These are phyloP conservation scores for Coregonus ussuriensis DNA, from an alignment of 2,797 vertebrate genomes.

Conservation along the genomic window DNA sequence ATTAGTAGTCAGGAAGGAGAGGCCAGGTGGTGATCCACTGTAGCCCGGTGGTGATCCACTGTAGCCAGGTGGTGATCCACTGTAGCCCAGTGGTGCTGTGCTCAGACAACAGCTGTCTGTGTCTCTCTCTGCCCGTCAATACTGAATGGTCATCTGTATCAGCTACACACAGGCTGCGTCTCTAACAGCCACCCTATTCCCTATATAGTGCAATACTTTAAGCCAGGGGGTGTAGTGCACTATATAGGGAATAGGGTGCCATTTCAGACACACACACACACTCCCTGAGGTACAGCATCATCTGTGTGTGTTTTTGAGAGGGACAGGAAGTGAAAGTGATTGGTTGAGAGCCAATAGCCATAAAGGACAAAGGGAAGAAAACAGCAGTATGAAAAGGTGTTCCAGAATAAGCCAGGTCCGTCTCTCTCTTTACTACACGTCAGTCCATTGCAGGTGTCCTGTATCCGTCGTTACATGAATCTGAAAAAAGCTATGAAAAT, in stretches of 20 bases:
- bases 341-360: background rate
- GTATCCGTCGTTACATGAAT: background rate
- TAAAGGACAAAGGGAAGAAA: background rate
- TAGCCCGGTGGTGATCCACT: too few species aligned
- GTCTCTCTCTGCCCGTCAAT: background rate
- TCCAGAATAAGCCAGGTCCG: background rate
- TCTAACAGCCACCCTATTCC: background rate
- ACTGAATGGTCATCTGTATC: background rate
- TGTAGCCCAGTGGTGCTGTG: too few species aligned
- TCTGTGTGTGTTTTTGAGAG: background rate
- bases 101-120: background rate
- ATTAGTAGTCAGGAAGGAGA: background rate
- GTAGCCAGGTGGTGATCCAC: too few species aligned
- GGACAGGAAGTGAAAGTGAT: background rate
- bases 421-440: too few species aligned
- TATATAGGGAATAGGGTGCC: background rate
- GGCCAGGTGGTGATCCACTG: background rate
- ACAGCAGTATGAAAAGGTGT: background rate
- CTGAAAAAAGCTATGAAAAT: background rate
- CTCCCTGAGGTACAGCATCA: background rate
- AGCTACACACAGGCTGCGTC: too few species aligned
- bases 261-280: background rate
- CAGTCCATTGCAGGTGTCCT: background rate
- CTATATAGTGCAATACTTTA: background rate
- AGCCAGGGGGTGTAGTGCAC: background rate